Conservation (phyloP, 2,888 invertebrate species). For the Linyphia triangularis region DNA sequence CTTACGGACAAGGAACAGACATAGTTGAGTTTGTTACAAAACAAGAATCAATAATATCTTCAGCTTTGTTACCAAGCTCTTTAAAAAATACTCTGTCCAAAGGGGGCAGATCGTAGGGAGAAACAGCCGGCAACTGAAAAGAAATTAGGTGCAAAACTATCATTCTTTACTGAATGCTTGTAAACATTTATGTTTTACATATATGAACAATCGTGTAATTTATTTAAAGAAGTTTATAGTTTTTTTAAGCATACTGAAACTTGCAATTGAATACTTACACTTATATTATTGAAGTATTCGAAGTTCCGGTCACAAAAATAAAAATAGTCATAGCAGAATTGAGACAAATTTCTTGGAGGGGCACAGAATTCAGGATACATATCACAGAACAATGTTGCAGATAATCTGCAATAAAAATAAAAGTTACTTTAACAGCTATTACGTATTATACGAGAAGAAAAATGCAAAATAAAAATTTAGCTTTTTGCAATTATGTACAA, state of each 20-base stretch:
- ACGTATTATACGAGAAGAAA: too few relatives aligned
- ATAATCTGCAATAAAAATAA: constrained; percentile 19
- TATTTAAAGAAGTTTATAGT: too few relatives aligned
- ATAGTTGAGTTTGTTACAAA: background rate
- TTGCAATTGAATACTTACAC: constrained; percentile 53
- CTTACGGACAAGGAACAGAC: constrained; percentile 18
- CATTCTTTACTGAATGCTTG: background rate
- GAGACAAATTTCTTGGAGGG: constrained; percentile 31
- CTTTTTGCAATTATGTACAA: too few relatives aligned
- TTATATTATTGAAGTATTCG: constrained; percentile 18
- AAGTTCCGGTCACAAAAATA: constrained; percentile 60
- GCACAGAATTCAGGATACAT: constrained; percentile 28
- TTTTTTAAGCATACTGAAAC: too few relatives aligned
- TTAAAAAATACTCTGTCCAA: constrained; percentile 4
- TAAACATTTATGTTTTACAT: background rate
- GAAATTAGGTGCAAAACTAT: background rate
- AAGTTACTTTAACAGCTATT: too few relatives aligned
- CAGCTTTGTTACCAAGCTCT: constrained; percentile 4
- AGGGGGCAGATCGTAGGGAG: constrained; percentile 24
- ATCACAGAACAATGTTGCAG: constrained; percentile 26
- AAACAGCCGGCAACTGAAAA: constrained; percentile 35
- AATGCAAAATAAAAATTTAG: too few relatives aligned
- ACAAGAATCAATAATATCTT: constrained; percentile 28
- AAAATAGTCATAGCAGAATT: constrained; percentile 29
- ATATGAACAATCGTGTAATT: too few relatives aligned